Conservation (phyloP, 2,888 invertebrate species). For the Macaria notata region DNA sequence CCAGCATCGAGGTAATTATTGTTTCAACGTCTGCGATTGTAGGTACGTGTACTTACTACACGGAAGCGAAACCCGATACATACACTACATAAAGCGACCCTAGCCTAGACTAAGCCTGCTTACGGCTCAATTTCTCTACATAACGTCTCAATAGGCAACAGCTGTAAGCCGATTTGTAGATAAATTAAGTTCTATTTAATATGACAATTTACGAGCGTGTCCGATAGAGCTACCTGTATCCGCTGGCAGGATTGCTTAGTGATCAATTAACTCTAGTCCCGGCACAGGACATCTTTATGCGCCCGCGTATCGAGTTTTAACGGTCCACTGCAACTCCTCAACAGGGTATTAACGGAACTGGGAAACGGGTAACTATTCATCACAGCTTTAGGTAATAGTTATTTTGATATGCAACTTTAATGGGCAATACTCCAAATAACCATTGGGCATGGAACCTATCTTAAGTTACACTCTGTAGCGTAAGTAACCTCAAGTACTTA, state of each 20-base stretch:
- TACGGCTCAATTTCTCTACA: conserved; percentile 51
- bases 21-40: conserved; percentile 31
- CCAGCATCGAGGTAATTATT: conserved; percentile 27
- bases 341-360: conserved; percentile 39
- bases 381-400: not conserved
- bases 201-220: conserved; percentile 63
- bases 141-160: conserved; percentile 56
- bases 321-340: conserved; percentile 39
- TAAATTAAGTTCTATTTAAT: conserved; percentile 62
- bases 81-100: conserved; percentile 29
- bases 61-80: conserved; percentile 42
- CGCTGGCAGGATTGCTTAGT: conserved; percentile 38
- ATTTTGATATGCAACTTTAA: too few species aligned
- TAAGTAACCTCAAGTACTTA: too few species aligned
- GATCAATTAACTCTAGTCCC: conserved; percentile 64
- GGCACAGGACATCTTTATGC: conserved; percentile 58
- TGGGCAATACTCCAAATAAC: too few species aligned
- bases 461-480: too few species aligned
- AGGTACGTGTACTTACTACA: conserved; percentile 18
- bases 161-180: conserved; percentile 58
- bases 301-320: conserved; percentile 48
- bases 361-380: too few species aligned
- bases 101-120: conserved; percentile 21
- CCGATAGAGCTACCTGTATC: conserved; percentile 40
- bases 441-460: too few species aligned